These are phyloP conservation scores for Aquatica leii DNA, from an alignment of 2,888 invertebrate species.

Conservation along the genomic window DNA sequence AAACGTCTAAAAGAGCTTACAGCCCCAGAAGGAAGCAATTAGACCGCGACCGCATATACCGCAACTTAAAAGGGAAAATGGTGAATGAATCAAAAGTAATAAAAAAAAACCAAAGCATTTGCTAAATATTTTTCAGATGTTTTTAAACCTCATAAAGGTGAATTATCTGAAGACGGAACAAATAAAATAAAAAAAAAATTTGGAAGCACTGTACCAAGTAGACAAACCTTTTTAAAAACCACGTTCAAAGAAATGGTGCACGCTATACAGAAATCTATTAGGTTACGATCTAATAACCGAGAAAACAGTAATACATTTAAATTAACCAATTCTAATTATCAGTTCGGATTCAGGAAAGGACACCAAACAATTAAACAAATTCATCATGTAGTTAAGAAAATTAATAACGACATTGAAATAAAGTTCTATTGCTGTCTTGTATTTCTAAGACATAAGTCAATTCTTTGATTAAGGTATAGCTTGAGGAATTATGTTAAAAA, in stretches of 20 bases:
- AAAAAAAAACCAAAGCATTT: background rate
- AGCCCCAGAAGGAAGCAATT: slow-evolving; percentile 1
- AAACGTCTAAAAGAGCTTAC: slow-evolving; percentile 18
- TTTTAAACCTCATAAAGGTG: background rate
- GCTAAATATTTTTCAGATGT: background rate
- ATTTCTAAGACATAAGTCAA: no score
- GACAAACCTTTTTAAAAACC: no score
- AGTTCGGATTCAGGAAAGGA: background rate
- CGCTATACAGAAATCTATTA: slow-evolving; percentile 4
- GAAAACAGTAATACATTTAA: no score
- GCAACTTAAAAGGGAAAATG: background rate
- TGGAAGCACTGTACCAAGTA: background rate
- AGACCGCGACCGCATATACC: background rate
- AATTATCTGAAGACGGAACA: background rate
- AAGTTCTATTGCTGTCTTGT: no score
- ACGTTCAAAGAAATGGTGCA: background rate
- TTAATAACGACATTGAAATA: background rate
- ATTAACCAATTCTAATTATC: no score
- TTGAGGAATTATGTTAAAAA: no score
- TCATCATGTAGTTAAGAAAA: background rate
- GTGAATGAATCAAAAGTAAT: background rate
- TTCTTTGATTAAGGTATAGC: no score
- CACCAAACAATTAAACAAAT: background rate
- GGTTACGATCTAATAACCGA: no score
- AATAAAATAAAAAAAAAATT: no score